Conservation (phyloP, 2,888 invertebrate genomes). For the Chydorus sphaericus region DNA sequence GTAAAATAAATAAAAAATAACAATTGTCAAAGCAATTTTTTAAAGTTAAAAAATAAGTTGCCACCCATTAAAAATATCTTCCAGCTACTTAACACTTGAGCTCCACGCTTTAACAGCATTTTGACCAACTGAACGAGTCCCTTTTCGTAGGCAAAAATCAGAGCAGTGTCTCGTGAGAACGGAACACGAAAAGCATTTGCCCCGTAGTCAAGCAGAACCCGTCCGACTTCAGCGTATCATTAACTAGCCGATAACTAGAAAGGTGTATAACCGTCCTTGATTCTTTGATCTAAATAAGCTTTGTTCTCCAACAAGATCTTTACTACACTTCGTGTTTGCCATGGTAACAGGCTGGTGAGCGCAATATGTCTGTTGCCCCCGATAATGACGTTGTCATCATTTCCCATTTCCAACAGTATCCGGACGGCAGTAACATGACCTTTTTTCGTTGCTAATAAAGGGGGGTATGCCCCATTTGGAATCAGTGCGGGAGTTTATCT, state of each 20-base stretch:
- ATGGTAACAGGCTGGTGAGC: slow-evolving; percentile 94
- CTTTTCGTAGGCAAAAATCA: slow-evolving; percentile 99
- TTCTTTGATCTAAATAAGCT: slow-evolving; percentile 97
- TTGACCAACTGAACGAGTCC: slow-evolving; percentile 90
- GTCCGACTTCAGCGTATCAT: slow-evolving; percentile 95
- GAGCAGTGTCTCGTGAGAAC: slow-evolving; percentile 90
- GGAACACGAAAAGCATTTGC: slow-evolving; percentile 98
- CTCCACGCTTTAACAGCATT: slow-evolving; percentile 50
- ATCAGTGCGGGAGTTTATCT: slow-evolving; percentile 94
- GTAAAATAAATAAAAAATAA: too few species aligned
- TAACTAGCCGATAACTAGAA: slow-evolving; percentile 99
- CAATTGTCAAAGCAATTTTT: too few species aligned
- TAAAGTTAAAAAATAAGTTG: too few species aligned
- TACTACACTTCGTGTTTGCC: slow-evolving; percentile 96
- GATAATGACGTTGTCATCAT: slow-evolving; percentile 98
- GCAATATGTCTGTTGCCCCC: slow-evolving; percentile 99
- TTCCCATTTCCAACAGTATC: slow-evolving; percentile 88
- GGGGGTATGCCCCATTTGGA: slow-evolving; percentile 97
- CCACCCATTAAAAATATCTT: slow-evolving; percentile 97
- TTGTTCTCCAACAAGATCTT: slow-evolving; percentile 86
- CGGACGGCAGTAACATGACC: slow-evolving; percentile 91
- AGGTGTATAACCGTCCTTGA: slow-evolving; percentile 96
- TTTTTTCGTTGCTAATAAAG: slow-evolving; percentile 98
- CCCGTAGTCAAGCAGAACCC: slow-evolving; percentile 85
- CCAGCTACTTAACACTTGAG: slow-evolving; percentile 93